Base-by-base conservation (phyloP, 2,113 vertebrate genomes). In the Vulpes lagopus region DNA sequence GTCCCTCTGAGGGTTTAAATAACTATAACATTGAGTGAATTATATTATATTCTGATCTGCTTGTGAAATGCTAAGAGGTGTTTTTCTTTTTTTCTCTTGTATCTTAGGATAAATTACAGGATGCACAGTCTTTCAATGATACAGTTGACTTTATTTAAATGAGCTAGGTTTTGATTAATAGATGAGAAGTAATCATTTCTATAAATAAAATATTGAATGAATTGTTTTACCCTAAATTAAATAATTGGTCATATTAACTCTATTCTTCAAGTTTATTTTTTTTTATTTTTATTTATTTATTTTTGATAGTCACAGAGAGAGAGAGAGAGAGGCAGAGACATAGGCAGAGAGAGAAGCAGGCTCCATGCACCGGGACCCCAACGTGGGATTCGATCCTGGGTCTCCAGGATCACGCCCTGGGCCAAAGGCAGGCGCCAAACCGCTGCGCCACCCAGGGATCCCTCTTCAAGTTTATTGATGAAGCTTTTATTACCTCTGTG, bases 81-180 rank as follows among this genome's bases (percentile, higher is more conserved):
- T 23, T 64, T 60, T 49, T 49, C 38, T 49, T 65, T 55, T 84
- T 64, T 84, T 27, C 8, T 16, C 19, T 59, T 62, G 9, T 93
- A 67, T 69, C 32, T 94, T 73, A 78, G n/a, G 9, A 69, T 91
- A 91, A 64, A 83, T 91, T 27, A 62, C 4, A 20, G 23, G 49
- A 60, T 16, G n/a, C 35, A 27, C 35, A 89, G 51, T 19, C 3
- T 84, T 89, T 35, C 65, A 67, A 0, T n/a, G 55, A 51, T 89
- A 23, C 64, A 49, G 78, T 59, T 96, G 73, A 10, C 20, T 85
- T 98, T 60, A 57, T 97, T 88, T 96, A 94, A 92, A 60, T 92
- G 55, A 78, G 8, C 14, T 43, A 20, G 3, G 0, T 69, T 95
- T 94, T 96, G 43, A 60, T 94, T 62, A 89, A 51, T 35, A 85